phyloP scores from a whole-genome alignment of 2,113 vertebrate species.

The Peromyscus polionotus region DNA sequence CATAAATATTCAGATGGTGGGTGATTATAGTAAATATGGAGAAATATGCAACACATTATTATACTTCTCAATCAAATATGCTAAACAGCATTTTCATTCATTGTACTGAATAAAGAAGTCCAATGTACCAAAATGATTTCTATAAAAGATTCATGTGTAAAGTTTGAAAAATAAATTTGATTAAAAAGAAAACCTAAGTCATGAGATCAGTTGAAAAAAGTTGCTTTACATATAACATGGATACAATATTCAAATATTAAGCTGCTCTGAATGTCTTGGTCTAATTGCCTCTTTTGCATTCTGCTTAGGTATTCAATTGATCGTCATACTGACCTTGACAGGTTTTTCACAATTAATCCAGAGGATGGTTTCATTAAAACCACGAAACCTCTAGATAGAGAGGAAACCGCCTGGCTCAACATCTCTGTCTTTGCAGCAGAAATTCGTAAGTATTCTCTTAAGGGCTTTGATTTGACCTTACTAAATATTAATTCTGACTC shows the following conservation, averaged over 20 bases:
- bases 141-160: constrained; percentile 73
- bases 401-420: constrained; percentile 96
- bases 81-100: constrained; percentile 78
- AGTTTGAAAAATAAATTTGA: constrained; percentile 75
- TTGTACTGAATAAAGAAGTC: constrained; percentile 73
- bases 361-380: constrained; percentile 97
- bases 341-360: constrained; percentile 94
- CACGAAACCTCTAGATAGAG: constrained; percentile 94
- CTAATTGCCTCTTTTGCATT: constrained; percentile 84
- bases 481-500: constrained; percentile 37
- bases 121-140: constrained; percentile 68
- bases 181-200: constrained; percentile 76
- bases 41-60: constrained; percentile 75
- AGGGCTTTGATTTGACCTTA: constrained; percentile 53
- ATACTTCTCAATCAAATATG: constrained; percentile 80
- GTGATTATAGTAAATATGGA: constrained; percentile 79
- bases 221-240: constrained; percentile 70
- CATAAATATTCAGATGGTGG: constrained; percentile 75
- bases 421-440: constrained; percentile 97
- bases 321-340: constrained; percentile 96
- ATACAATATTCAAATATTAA: constrained; percentile 75
- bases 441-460: constrained; percentile 89
- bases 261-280: constrained; percentile 60
- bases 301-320: constrained; percentile 96
- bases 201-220: constrained; percentile 54